Conservation (phyloP, 2,797 vertebrate genomes). For the Phylloscopus collybita region DNA sequence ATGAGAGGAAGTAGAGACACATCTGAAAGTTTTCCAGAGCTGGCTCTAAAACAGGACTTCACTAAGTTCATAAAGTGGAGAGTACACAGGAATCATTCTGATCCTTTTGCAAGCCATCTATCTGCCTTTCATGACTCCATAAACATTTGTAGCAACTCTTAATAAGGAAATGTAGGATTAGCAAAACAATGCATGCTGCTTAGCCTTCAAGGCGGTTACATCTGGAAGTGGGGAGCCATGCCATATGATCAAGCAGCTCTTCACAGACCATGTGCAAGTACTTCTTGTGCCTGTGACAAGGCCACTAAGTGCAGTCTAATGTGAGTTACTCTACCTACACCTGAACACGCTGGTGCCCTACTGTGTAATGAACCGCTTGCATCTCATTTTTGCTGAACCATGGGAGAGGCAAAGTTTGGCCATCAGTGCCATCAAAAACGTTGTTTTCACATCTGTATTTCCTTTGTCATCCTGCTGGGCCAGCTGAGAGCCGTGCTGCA, state of each 20-base stretch:
- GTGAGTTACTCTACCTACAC: background rate
- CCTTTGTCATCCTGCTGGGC: background rate
- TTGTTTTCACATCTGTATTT: background rate
- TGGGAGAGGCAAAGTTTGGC: background rate
- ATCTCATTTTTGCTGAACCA: background rate
- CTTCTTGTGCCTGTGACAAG: background rate
- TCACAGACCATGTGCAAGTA: background rate
- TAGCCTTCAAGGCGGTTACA: conserved; percentile 25
- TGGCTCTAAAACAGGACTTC: background rate
- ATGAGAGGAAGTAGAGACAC: background rate
- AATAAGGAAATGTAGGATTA: conserved; percentile 63
- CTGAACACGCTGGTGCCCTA: accelerated
- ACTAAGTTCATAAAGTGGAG: background rate
- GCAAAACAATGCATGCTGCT: background rate
- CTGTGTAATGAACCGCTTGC: background rate
- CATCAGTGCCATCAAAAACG: background rate
- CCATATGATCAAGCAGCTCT: background rate
- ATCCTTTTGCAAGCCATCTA: conserved; percentile 23
- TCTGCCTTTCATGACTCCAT: conserved; percentile 56
- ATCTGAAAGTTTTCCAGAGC: conserved; percentile 10
- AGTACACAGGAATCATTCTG: background rate
- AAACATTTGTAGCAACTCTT: conserved; percentile 36
- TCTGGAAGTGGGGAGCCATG: conserved; percentile 24
- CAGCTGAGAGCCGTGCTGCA: background rate
- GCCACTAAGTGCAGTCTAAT: background rate